phyloP scores from a whole-genome alignment of 2,888 invertebrate genomes.

The Nephrotoma guestfalica region DNA sequence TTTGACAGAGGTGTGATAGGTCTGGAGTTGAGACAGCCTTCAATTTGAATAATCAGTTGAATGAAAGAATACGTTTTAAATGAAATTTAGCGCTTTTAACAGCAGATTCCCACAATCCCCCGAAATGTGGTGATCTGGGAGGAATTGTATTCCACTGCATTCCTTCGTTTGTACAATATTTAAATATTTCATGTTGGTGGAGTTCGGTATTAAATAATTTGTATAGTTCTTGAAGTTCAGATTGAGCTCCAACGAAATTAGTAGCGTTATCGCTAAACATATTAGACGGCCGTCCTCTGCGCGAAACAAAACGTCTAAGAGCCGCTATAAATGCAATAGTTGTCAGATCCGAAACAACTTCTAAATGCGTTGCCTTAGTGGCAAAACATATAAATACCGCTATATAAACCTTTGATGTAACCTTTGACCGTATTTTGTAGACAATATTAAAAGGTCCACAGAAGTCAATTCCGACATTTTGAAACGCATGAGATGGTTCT shows the following conservation, averaged over 20 bases:
- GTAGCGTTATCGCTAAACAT: neutral
- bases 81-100: no score
- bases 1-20: no score
- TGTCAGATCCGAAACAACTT: neutral
- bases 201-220: no score
- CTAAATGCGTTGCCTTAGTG: neutral
- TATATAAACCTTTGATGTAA: neutral
- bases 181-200: no score
- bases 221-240: no score
- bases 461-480: conserved; percentile 10
- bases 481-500: conserved; percentile 9
- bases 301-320: neutral
- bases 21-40: no score
- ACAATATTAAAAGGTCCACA: conserved; percentile 11
- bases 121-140: no score
- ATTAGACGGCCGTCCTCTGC: neutral
- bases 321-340: neutral
- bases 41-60: no score
- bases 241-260: neutral
- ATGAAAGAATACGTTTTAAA: no score
- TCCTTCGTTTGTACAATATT: no score
- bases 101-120: no score
- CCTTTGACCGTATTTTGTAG: conserved; percentile 8
- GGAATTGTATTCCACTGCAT: no score
- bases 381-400: neutral